These are phyloP conservation scores for Scytalopus superciliaris DNA, from an alignment of 2,113 vertebrate genomes.

Conservation along the genomic window DNA sequence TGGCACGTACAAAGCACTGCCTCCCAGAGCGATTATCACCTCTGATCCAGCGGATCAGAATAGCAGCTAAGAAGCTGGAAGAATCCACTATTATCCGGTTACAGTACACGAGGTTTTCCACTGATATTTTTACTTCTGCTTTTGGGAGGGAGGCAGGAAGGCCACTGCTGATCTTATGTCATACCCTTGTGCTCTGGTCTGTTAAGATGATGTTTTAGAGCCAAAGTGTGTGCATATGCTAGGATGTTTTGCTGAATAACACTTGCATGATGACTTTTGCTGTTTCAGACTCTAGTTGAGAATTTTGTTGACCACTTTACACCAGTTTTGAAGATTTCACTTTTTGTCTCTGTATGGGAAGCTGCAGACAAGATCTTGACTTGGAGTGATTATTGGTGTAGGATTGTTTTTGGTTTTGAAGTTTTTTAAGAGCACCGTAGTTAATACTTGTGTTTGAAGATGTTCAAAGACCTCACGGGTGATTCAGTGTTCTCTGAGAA, in stretches of 20 bases:
- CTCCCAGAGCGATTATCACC: not conserved
- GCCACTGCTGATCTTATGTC: not conserved
- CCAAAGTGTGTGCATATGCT: accelerated
- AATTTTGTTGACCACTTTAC: not conserved
- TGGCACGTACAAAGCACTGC: not conserved
- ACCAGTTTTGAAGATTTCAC: not conserved
- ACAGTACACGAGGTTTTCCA: not conserved
- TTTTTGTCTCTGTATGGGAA: not conserved
- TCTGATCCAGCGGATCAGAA: slow-evolving; percentile 12
- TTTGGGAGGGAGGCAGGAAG: not conserved
- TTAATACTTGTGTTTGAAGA: not conserved
- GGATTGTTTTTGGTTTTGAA: not conserved
- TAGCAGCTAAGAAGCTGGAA: not conserved
- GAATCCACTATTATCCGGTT: not conserved
- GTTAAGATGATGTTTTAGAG: not conserved
- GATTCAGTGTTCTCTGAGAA: not conserved
- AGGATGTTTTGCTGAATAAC: not conserved
- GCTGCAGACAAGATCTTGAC: not conserved
- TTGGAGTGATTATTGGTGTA: not conserved
- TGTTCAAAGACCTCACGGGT: not conserved
- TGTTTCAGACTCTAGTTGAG: not conserved
- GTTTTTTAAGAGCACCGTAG: not conserved
- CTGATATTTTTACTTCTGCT: not conserved
- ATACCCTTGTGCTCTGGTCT: not conserved
- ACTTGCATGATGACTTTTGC: not conserved